Percentiles rank a stretch among this genome's conserved stretches.
Evolutionary conservation across 2,888 invertebrate genomes (phyloP).

Genomic region (Caenorhabditis sinica): DNA sequence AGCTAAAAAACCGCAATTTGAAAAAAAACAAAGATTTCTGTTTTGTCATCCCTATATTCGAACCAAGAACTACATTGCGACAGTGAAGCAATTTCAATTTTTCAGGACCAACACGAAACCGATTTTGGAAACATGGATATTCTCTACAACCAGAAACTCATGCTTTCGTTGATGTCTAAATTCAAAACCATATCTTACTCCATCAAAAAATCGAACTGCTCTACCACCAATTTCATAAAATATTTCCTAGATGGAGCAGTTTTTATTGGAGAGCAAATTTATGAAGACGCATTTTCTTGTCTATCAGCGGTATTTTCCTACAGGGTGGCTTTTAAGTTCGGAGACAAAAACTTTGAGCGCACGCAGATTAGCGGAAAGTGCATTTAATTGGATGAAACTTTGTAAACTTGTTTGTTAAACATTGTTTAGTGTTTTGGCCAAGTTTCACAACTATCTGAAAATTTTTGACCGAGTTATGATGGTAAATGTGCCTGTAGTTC

Average conservation of each 20-base stretch:
- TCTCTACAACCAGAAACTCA: conserved; percentile 6
- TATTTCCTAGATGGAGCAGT: conserved; percentile 20
- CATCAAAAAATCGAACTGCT: neutral
- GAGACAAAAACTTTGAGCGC: too few relatives aligned
- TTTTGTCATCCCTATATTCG: too few relatives aligned
- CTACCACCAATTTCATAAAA: neutral
- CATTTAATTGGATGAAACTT: too few relatives aligned
- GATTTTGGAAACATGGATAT: conserved; percentile 9
- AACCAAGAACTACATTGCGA: neutral
- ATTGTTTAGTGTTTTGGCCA: too few relatives aligned
- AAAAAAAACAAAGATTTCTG: too few relatives aligned
- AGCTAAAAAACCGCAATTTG: too few relatives aligned
- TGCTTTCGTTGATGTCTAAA: neutral
- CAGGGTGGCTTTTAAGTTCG: too few relatives aligned
- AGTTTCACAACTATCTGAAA: too few relatives aligned
- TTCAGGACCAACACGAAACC: neutral
- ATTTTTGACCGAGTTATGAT: too few relatives aligned
- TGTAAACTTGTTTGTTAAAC: too few relatives aligned
- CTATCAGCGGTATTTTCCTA: conserved; percentile 11
- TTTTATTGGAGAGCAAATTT: conserved; percentile 18
- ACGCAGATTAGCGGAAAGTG: too few relatives aligned
- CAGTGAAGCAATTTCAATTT: neutral
- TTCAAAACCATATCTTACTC: conserved; percentile 1
- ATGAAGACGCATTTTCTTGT: conserved; percentile 16
- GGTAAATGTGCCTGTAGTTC: too few relatives aligned